phyloP scores from a whole-genome alignment of 2,888 invertebrate species.

The Oscheius sp. region DNA sequence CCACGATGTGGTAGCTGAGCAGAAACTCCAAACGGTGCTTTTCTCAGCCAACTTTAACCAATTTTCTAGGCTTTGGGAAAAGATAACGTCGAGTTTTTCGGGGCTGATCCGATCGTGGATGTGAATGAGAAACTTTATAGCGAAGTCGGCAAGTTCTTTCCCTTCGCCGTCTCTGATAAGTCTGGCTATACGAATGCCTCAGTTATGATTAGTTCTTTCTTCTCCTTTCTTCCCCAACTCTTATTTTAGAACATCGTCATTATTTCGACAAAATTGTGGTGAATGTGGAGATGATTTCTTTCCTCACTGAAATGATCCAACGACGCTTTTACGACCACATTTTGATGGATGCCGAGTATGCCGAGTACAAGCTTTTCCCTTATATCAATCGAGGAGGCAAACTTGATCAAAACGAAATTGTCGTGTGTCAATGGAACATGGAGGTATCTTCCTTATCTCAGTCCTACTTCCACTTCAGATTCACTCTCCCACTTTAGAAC shows the following conservation, averaged over 20 bases:
- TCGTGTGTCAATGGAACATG: conserved; percentile 13
- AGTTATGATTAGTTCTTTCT: conserved; percentile 1
- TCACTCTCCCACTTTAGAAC: background rate
- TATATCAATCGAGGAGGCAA: background rate
- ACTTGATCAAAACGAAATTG: conserved; percentile 11
- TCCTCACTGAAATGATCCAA: background rate
- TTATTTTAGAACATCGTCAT: background rate
- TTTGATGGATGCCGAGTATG: conserved; percentile 18
- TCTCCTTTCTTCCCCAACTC: background rate
- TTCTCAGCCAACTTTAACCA: no score
- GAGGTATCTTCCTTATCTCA: background rate
- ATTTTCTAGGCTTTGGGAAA: background rate
- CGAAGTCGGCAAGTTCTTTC: conserved; percentile 15
- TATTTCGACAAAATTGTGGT: conserved; percentile 17
- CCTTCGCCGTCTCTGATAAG: conserved; percentile 13
- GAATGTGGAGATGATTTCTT: conserved; percentile 12
- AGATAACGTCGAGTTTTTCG: conserved; percentile 24
- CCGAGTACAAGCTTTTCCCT: conserved; percentile 18
- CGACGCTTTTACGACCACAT: background rate
- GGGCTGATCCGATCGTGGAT: conserved; percentile 24
- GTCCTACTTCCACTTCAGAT: background rate
- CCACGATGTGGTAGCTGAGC: background rate
- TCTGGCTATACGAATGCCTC: conserved; percentile 8
- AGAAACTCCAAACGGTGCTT: no score
- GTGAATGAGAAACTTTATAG: conserved; percentile 7